Evolutionary conservation across 2,888 invertebrate genomes (phyloP).

Genomic region (Malthinus flaveolus): DNA sequence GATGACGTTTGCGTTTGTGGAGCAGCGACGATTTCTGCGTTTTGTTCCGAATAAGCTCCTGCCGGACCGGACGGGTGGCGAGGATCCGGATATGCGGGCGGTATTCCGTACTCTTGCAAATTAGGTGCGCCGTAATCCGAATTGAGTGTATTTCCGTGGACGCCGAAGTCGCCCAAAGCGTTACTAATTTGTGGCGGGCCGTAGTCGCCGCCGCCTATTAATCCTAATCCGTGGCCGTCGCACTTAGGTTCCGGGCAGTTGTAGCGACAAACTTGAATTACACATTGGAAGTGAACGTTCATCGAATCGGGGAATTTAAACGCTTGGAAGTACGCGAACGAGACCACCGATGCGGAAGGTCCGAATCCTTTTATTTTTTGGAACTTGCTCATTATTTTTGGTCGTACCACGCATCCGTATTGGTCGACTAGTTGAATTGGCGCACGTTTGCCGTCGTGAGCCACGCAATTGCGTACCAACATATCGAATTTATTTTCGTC

Average conservation of each 20-base stretch:
- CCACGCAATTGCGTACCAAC: slow-evolving; percentile 92
- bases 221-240: slow-evolving; percentile 64
- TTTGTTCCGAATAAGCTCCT: slow-evolving; percentile 81
- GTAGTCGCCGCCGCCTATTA: slow-evolving; percentile 60
- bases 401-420: slow-evolving; percentile 89
- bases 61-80: slow-evolving; percentile 84
- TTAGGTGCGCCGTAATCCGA: slow-evolving; percentile 76
- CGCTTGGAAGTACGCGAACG: slow-evolving; percentile 95
- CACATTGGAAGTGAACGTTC: slow-evolving; percentile 97
- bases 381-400: slow-evolving; percentile 94
- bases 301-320: slow-evolving; percentile 97
- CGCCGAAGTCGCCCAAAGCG: slow-evolving; percentile 51
- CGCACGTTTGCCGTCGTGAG: slow-evolving; percentile 91
- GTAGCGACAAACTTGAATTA: slow-evolving; percentile 91
- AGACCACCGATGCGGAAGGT: slow-evolving; percentile 90
- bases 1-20: slow-evolving; percentile 78
- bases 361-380: slow-evolving; percentile 96
- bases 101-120: slow-evolving; percentile 70
- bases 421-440: slow-evolving; percentile 93
- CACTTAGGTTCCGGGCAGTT: slow-evolving; percentile 94
- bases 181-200: slow-evolving; percentile 60
- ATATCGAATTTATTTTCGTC: slow-evolving; percentile 96
- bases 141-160: slow-evolving; percentile 50
- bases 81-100: slow-evolving; percentile 84
- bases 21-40: slow-evolving; percentile 77